Evolutionary conservation across 2,888 invertebrate genomes (phyloP).

Genomic region (Pecten maximus): DNA sequence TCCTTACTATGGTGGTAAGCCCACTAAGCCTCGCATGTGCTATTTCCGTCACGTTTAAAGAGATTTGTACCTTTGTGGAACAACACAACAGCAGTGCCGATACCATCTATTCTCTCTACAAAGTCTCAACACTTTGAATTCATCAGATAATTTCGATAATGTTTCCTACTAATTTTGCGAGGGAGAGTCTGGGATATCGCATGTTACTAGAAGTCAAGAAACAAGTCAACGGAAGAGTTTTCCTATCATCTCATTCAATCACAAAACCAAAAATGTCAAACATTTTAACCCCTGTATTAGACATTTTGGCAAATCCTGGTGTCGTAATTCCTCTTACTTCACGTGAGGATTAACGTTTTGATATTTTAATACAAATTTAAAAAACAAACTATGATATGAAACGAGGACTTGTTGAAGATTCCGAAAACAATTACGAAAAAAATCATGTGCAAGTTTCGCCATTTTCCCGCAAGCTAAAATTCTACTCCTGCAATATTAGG

Average conservation of each 20-base stretch:
- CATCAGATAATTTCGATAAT: slow-evolving; percentile 26
- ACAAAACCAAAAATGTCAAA: slow-evolving; percentile 4
- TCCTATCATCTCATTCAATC: background rate
- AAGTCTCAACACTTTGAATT: slow-evolving; percentile 21
- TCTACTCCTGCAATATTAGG: too few relatives aligned
- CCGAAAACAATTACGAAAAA: background rate
- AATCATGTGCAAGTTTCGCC: background rate
- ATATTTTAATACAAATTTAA: background rate
- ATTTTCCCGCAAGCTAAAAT: background rate
- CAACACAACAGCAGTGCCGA: slow-evolving; percentile 6
- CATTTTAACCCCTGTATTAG: background rate
- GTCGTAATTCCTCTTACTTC: background rate
- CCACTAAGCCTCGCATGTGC: background rate
- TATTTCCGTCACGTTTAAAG: slow-evolving; percentile 20
- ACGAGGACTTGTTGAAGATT: background rate
- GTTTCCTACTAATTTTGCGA: background rate
- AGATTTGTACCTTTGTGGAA: background rate
- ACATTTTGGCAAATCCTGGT: background rate
- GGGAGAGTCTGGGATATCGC: background rate
- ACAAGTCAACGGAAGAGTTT: slow-evolving; percentile 20
- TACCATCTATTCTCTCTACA: slow-evolving; percentile 18
- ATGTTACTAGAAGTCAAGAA: slow-evolving; percentile 8
- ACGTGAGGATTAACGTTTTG: background rate
- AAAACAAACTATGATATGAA: background rate
- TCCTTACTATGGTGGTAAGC: background rate